phyloP scores from a whole-genome alignment of 2,888 invertebrate genomes.

The Arenicola marina region DNA sequence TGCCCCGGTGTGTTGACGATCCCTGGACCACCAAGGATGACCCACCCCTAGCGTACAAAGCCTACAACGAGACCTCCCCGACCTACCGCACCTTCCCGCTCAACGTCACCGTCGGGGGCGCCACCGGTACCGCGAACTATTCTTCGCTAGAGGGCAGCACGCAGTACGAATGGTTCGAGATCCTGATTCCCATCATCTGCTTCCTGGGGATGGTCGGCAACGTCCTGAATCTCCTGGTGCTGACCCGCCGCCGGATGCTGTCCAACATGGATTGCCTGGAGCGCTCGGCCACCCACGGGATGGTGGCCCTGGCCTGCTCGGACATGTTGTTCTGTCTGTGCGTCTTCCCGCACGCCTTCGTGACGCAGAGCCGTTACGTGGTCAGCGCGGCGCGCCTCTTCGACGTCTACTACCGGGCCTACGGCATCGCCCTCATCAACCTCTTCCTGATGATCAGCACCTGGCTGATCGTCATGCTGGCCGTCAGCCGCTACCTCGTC shows the following conservation, averaged over 20 bases:
- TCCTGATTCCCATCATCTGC: slow-evolving; percentile 73
- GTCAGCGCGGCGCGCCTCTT: neutral
- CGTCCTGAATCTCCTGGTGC: slow-evolving; percentile 75
- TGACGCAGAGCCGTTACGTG: neutral
- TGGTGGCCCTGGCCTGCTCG: slow-evolving; percentile 74
- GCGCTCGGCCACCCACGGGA: slow-evolving; percentile 78
- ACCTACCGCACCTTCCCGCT: too few relatives aligned
- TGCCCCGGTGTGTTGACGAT: too few relatives aligned
- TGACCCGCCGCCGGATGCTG: slow-evolving; percentile 67
- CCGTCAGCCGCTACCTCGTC: slow-evolving; percentile 75
- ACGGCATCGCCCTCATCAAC: slow-evolving; percentile 48
- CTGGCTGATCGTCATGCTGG: slow-evolving; percentile 76
- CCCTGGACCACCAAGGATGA: too few relatives aligned
- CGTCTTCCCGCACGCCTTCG: slow-evolving; percentile 66
- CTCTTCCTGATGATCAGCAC: slow-evolving; percentile 70
- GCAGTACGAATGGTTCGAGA: slow-evolving; percentile 41
- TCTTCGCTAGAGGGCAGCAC: too few relatives aligned
- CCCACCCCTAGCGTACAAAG: too few relatives aligned
- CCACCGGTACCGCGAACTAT: too few relatives aligned
- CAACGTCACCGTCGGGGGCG: too few relatives aligned
- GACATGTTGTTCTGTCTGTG: slow-evolving; percentile 67
- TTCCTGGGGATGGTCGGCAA: slow-evolving; percentile 77
- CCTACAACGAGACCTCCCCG: too few relatives aligned
- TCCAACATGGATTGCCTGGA: slow-evolving; percentile 70
- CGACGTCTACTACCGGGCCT: slow-evolving; percentile 38